These are phyloP conservation scores for Lasioglossum zephyrum DNA, from an alignment of 2,888 invertebrate genomes.

Conservation along the genomic window DNA sequence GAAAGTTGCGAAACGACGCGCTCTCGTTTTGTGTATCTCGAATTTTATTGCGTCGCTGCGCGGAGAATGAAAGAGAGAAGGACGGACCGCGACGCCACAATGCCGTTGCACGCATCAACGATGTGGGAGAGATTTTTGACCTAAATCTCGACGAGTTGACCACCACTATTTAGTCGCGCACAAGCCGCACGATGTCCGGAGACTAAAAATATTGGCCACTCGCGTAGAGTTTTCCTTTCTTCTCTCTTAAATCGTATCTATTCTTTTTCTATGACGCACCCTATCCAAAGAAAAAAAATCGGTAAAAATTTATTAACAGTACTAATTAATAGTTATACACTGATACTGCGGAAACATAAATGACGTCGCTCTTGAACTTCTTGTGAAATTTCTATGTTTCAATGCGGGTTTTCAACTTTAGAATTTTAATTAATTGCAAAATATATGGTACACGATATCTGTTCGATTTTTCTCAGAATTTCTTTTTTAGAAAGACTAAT, in stretches of 20 bases:
- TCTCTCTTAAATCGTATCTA: no score
- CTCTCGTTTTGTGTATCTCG: slow-evolving; percentile 38
- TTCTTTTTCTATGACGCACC: no score
- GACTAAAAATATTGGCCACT: slow-evolving; percentile 43
- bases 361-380: background rate
- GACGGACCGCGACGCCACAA: slow-evolving; percentile 25
- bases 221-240: background rate
- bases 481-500: no score
- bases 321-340: no score
- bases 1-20: slow-evolving; percentile 62
- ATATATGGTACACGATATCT: no score
- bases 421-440: background rate
- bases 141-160: slow-evolving; percentile 72
- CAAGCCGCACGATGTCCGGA: background rate
- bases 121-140: slow-evolving; percentile 82
- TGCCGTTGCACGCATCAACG: slow-evolving; percentile 65
- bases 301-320: no score
- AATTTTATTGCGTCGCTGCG: slow-evolving; percentile 68
- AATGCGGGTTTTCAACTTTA: background rate
- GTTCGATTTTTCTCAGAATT: no score
- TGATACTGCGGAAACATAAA: background rate
- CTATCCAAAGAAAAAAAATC: no score
- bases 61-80: background rate
- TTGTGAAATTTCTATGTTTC: background rate
- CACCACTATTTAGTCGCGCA: slow-evolving; percentile 25